Base-by-base conservation (phyloP, 2,113 vertebrate genomes). In the Puffinus mauretanicus region DNA sequence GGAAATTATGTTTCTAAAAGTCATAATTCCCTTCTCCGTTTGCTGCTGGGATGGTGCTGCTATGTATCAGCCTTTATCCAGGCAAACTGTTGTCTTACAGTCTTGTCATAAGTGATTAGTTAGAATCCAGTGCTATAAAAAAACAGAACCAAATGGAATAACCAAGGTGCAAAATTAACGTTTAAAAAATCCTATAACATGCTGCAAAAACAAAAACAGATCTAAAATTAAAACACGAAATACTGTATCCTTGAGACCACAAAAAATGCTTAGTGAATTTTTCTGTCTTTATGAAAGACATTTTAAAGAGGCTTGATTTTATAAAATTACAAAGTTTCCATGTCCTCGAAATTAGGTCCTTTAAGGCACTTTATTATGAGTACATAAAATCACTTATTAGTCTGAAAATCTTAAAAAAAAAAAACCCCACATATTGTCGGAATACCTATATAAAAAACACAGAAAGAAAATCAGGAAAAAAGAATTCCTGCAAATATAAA, bases 101-200 rank as follows among this genome's bases (percentile, higher is more conserved):
- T 79, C 84, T 90, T 97, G 97, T 96, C 93, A 64, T 64, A 91
- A 94, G 32, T 77, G 70, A 94, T 97, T 96, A 97, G 84, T 93
- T 71, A 96, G 54, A 86, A 95, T 42, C 27, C 62, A 90, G 75
- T 46, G 71, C 87, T 95, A 80, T 87, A 88, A 96, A 94, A 89
- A 42, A 10, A 2, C 30, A 55, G 49, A 89, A 94, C 38, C 62
- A 54, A 87, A 89, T 94, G 71, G 83, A 95, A 84, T 79, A 93
- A 80, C 66, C 55, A 80, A 95, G 89, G 84, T 90, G 51, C 78
- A 97, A 93, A 94, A 76, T 79, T 66, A 87, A 42, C 5, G 6
- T 95, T 91, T 73, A 60, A 82, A 82, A 94, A 80, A 62, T 73
- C 18, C 36, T 82, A 2, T 80, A 94, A 89, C 46, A 15, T 90